Evolutionary conservation across 2,888 invertebrate species (phyloP).

Genomic region (Micoletzkya japonica): DNA sequence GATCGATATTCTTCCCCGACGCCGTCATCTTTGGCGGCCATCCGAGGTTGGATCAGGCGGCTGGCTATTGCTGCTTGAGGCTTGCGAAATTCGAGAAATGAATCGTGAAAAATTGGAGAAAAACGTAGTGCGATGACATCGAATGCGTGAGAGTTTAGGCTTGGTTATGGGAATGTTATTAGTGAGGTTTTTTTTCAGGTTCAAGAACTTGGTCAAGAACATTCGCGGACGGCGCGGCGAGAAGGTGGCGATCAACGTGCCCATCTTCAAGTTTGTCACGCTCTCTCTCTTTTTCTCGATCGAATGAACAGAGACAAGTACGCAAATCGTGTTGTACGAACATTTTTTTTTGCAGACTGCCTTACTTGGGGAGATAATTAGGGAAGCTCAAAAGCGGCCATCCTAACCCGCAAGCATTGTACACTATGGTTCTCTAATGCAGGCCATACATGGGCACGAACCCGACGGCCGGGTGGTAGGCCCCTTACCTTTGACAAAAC

Average conservation of each 20-base stretch:
- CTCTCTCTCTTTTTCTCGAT: not conserved
- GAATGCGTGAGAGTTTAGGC: not conserved
- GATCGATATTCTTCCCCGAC: conserved; percentile 86
- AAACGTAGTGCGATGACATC: not conserved
- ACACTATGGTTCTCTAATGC: too few relatives aligned
- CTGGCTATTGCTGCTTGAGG: not conserved
- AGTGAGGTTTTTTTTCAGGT: conserved; percentile 43
- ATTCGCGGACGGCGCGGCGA: conserved; percentile 87
- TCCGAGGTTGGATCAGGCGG: conserved; percentile 72
- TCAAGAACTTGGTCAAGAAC: conserved; percentile 83
- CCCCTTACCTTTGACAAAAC: too few relatives aligned
- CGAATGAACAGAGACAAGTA: conserved; percentile 77
- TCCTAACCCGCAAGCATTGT: too few relatives aligned
- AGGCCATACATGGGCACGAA: too few relatives aligned
- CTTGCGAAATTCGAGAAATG: not conserved
- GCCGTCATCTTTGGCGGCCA: conserved; percentile 91
- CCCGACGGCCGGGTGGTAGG: too few relatives aligned
- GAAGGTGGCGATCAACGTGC: conserved; percentile 94
- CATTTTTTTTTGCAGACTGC: not conserved
- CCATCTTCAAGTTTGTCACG: conserved; percentile 75
- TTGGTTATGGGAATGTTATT: not conserved
- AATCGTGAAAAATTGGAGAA: not conserved
- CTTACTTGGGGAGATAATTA: too few relatives aligned
- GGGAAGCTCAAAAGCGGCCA: too few relatives aligned
- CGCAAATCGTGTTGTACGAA: not conserved